Percentiles rank a stretch among this genome's conserved stretches.
Evolutionary conservation across 37 sponge, comb jelly and placozoan genomes (phyloP).

Genomic region (Ephydatia muelleri): DNA sequence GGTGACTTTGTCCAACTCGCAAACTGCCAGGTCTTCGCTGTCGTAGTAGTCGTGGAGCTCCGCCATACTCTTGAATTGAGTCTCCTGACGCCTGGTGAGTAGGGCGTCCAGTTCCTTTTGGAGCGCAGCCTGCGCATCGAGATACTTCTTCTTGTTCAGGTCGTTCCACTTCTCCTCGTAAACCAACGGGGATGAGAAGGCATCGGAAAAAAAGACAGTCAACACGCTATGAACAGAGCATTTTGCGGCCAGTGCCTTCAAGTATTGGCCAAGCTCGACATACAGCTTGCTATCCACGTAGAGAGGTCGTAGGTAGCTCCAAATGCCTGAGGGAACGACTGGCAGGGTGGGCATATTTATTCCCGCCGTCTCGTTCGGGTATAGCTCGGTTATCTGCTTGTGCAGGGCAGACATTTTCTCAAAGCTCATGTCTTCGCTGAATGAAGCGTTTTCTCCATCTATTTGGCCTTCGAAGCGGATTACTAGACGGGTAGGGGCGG

Average conservation of each 20-base stretch:
- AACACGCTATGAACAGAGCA: constrained; percentile 34
- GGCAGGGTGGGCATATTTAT: constrained; percentile 9
- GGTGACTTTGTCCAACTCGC: constrained; percentile 18
- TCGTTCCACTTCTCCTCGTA: constrained; percentile 58
- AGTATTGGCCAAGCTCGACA: constrained; percentile 15
- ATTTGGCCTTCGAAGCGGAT: constrained; percentile 1
- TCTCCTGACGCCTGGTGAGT: not conserved
- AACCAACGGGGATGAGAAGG: not conserved
- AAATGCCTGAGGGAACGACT: constrained; percentile 22
- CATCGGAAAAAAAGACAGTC: constrained; percentile 17
- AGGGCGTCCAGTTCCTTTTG: constrained; percentile 22
- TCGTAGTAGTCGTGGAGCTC: constrained; percentile 46
- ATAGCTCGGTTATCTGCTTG: constrained; percentile 42
- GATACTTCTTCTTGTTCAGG: constrained; percentile 34
- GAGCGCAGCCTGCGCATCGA: not conserved
- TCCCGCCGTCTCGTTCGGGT: constrained; percentile 1
- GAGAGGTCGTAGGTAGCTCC: constrained; percentile 28
- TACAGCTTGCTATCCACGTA: constrained; percentile 19
- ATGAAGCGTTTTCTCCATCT: not conserved
- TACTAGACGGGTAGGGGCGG: not conserved
- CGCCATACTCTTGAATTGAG: constrained; percentile 15
- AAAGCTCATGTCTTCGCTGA: constrained; percentile 33
- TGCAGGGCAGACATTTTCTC: constrained; percentile 39
- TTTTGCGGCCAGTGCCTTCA: not conserved
- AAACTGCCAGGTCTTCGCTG: constrained; percentile 38